Percentiles rank a stretch among this genome's conserved stretches.
Conservation (phyloP, 1,140 invertebrate species). For the Cotesia glomerata region DNA sequence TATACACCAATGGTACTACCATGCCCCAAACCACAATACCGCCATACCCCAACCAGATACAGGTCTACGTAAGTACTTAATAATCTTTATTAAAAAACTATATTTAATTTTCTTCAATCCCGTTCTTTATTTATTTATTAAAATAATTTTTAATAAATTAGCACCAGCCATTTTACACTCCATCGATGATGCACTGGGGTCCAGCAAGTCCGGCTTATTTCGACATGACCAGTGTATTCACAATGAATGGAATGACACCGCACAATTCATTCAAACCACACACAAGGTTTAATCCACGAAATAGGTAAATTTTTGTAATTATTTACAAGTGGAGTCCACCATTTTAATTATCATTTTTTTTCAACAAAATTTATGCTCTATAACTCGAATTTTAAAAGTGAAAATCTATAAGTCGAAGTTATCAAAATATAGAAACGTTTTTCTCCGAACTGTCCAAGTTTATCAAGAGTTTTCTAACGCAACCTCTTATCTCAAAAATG, state of each 20-base stretch:
- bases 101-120: not conserved
- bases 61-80: constrained; percentile 70
- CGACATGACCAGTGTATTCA: constrained; percentile 75
- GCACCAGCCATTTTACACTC: constrained; percentile 67
- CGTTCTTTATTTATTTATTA: not conserved
- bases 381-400: too few species aligned
- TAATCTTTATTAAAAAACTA: too few species aligned
- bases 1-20: constrained; percentile 70
- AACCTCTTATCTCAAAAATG: too few species aligned
- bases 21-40: constrained; percentile 64
- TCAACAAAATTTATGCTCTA: too few species aligned
- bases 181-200: constrained; percentile 68
- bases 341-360: too few species aligned
- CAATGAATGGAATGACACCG: constrained; percentile 77
- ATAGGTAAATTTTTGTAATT: constrained; percentile 44
- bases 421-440: too few species aligned
- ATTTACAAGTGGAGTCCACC: too few species aligned
- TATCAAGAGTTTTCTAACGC: too few species aligned
- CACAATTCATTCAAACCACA: constrained; percentile 69
- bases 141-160: constrained; percentile 34
- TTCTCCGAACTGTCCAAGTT: too few species aligned
- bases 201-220: constrained; percentile 69
- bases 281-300: constrained; percentile 57
- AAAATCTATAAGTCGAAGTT: too few species aligned
- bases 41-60: constrained; percentile 70